Conservation (phyloP, 2,113 vertebrate species). For the Anser brachyrhynchus region DNA sequence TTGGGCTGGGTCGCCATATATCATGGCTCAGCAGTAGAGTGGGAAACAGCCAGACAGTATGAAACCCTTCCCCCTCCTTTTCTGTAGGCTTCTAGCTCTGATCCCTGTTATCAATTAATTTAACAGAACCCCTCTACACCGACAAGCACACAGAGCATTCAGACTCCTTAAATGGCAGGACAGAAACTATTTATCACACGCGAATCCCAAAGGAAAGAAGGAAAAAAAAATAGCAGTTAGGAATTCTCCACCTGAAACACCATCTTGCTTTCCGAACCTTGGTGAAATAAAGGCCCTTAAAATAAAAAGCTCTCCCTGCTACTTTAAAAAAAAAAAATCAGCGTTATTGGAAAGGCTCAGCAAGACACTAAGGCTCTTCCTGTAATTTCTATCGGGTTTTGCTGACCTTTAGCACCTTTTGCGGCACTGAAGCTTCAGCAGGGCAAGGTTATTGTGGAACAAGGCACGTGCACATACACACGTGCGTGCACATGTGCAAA, state of each 20-base stretch:
- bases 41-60: slow-evolving; percentile 68
- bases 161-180: slow-evolving; percentile 68
- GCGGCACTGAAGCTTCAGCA: not conserved
- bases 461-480: not conserved
- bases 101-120: slow-evolving; percentile 87
- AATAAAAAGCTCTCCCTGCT: not conserved
- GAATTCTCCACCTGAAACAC: slow-evolving; percentile 46
- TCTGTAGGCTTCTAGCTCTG: slow-evolving; percentile 73
- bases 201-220: slow-evolving; percentile 46
- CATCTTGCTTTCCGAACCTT: not conserved
- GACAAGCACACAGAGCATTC: slow-evolving; percentile 71
- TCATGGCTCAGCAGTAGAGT: slow-evolving; percentile 76
- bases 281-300: not conserved
- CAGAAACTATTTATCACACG: slow-evolving; percentile 73
- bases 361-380: not conserved
- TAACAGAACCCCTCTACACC: slow-evolving; percentile 59
- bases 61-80: slow-evolving; percentile 68
- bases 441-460: not conserved
- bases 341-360: not conserved
- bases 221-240: not conserved
- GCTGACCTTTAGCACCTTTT: not conserved
- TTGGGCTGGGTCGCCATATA: slow-evolving; percentile 81
- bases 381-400: slow-evolving; percentile 15
- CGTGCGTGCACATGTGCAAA: fast-evolving
- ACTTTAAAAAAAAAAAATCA: not conserved